phyloP scores from a whole-genome alignment of 2,888 invertebrate species.

The Strigamia crassipes region DNA sequence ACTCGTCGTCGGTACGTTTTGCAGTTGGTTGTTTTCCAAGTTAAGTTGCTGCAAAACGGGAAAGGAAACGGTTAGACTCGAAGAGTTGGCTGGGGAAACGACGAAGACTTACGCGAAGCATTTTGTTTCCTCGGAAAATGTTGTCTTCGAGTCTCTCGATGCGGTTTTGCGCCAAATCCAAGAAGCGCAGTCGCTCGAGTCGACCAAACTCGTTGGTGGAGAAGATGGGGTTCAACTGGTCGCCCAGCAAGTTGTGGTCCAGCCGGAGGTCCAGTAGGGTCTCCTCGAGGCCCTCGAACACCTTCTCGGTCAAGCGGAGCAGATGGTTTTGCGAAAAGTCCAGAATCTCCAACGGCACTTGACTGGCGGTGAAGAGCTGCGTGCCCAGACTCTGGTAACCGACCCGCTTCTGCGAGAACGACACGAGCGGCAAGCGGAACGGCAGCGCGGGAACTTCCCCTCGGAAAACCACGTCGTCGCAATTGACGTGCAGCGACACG shows the following conservation, averaged over 20 bases:
- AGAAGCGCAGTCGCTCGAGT: constrained; percentile 70
- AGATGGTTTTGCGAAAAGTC: constrained; percentile 84
- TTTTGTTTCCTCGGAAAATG: constrained; percentile 78
- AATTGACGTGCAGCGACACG: constrained; percentile 72
- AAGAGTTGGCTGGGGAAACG: no score
- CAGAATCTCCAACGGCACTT: constrained; percentile 73
- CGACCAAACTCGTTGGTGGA: constrained; percentile 82
- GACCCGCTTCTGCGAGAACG: constrained; percentile 77
- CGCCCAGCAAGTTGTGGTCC: constrained; percentile 82
- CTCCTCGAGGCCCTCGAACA: constrained; percentile 64
- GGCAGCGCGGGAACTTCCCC: constrained; percentile 77
- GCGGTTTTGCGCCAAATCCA: constrained; percentile 80
- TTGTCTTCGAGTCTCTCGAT: constrained; percentile 84
- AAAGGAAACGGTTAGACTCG: no score
- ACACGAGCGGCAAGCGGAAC: constrained; percentile 76
- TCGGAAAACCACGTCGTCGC: constrained; percentile 79
- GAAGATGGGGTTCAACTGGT: constrained; percentile 87
- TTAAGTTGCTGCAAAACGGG: constrained; percentile 72
- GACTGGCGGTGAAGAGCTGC: constrained; percentile 68
- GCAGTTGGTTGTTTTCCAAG: constrained; percentile 79
- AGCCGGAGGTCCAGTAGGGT: constrained; percentile 73
- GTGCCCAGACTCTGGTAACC: constrained; percentile 81
- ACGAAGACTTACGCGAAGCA: constrained; percentile 73
- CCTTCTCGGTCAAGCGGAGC: constrained; percentile 72
- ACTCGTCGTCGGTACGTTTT: constrained; percentile 74